These are phyloP conservation scores for Lathamus discolor DNA, from an alignment of 2,113 vertebrate genomes.

Conservation along the genomic window DNA sequence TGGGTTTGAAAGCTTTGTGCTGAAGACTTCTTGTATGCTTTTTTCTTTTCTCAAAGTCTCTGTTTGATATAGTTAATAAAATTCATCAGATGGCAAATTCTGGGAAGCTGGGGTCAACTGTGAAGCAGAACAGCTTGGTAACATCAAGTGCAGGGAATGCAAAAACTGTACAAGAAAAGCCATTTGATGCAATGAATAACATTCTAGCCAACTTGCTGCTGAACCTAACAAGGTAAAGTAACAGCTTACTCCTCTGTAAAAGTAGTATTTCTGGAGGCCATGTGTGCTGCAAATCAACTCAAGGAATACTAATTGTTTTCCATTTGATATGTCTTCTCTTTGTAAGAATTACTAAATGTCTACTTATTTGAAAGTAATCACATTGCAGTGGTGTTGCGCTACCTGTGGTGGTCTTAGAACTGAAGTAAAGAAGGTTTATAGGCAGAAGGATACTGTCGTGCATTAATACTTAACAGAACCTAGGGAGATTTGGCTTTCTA, in stretches of 20 bases:
- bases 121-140: slow-evolving; percentile 82
- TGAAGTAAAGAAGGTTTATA: not conserved
- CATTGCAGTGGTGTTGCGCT: not conserved
- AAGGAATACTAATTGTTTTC: not conserved
- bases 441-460: not conserved
- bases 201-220: slow-evolving; percentile 94
- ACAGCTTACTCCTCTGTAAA: not conserved
- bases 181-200: slow-evolving; percentile 97
- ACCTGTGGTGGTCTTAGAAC: not conserved
- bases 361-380: not conserved
- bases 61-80: slow-evolving; percentile 93
- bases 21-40: not conserved
- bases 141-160: slow-evolving; percentile 78
- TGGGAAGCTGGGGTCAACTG: slow-evolving; percentile 74
- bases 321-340: not conserved
- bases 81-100: slow-evolving; percentile 81
- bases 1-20: not conserved
- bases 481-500: not conserved
- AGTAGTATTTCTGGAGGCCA: not conserved
- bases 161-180: slow-evolving; percentile 76
- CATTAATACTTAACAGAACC: not conserved
- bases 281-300: not conserved
- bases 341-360: not conserved
- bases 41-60: slow-evolving; percentile 75
- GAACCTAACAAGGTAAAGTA: slow-evolving; percentile 89